Base-by-base conservation (phyloP, 2,797 vertebrate species). In the Anomalospiza imberbis region DNA sequence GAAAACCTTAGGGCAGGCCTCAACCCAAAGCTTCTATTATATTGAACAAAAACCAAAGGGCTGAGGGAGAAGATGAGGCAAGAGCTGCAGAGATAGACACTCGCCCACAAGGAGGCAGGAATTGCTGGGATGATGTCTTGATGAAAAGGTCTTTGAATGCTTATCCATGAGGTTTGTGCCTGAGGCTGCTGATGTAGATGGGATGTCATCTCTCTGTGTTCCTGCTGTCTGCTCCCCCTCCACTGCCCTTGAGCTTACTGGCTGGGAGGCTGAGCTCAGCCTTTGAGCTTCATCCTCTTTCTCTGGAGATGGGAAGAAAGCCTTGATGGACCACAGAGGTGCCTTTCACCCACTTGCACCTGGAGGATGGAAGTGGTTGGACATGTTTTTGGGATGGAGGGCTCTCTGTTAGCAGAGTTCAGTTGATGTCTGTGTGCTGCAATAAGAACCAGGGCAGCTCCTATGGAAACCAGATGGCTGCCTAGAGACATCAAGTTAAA, bases 391-490 rank as follows among this genome's bases (percentile, higher is more conserved):
- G 7, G 48, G 20, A 34, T 25, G 29, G 9, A 92, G 38, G 44
- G 36, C 51, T 47, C 10, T 54, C 65, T 2, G 15, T 58, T 71
- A 29, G 44, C 19, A 0, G 13, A 55, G 55, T 38, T 63, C 67
- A 42, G 45, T 9, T 4, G 0, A 0, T 51, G 48, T 50, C 31
- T 0, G 0, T 55, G 48, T 58, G 76, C 76, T 50, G 34, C 0
- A 1, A 2, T 9, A 53, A 61, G 50, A 86, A 51, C 50, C 0
- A 5, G 18, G 85, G 42, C 70, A 93, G 77, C 51, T 74, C n/a
- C 82, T 66, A 54, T 45, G 25, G 10, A 60, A 88, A 68, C 6
- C 88, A 89, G 79, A 80, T 92, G 94, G 89, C 89, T 53, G 60
- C 66, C 91, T 44, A 10, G 57, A 58, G 68, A 78, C 18, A 76